A percentile compares a stretch with the other conserved stretches of the same genome.
These are phyloP conservation scores for Muraenolepis orangiensis DNA, from an alignment of 2,797 vertebrate genomes.

Conservation along the genomic window DNA sequence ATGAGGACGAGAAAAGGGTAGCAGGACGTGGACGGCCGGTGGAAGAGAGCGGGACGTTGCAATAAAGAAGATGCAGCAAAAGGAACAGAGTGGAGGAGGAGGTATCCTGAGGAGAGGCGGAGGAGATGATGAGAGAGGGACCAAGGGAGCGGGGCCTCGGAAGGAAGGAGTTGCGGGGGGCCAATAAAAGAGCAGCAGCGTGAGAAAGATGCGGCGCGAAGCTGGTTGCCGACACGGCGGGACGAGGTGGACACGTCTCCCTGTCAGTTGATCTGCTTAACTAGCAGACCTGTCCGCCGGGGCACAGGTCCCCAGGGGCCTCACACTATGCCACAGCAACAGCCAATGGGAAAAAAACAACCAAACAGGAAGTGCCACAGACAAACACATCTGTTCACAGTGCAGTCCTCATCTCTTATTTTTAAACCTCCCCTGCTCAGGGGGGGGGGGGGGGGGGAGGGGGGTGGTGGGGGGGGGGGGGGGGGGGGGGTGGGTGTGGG, in stretches of 20 bases:
- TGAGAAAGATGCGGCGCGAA: not conserved
- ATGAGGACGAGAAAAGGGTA: not conserved
- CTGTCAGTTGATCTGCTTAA: slow-evolving; percentile 25
- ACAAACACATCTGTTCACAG: slow-evolving; percentile 29
- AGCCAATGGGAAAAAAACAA: slow-evolving; percentile 18
- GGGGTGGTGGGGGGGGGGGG: not conserved
- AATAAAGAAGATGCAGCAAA: not conserved
- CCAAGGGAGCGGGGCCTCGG: not conserved
- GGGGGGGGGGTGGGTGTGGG: not conserved
- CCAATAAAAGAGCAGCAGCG: not conserved
- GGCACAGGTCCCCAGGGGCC: slow-evolving; percentile 2
- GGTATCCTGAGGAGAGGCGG: not conserved
- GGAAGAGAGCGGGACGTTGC: not conserved
- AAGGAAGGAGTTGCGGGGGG: not conserved
- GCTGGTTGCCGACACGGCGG: slow-evolving; percentile 18
- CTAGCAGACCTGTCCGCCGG: slow-evolving; percentile 22
- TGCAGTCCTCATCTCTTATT: slow-evolving; percentile 27
- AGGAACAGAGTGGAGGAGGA: not conserved
- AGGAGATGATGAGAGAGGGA: not conserved
- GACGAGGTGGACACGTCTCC: slow-evolving; percentile 4
- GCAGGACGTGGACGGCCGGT: not conserved
- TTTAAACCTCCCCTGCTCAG: slow-evolving; percentile 21
- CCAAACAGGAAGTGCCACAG: slow-evolving; percentile 6
- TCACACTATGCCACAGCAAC: slow-evolving; percentile 11
- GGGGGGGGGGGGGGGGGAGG: not conserved